Percentiles rank a stretch among this genome's conserved stretches.
These are phyloP conservation scores for Setipinna tenuifilis DNA, from an alignment of 2,797 vertebrate genomes.

Conservation along the genomic window DNA sequence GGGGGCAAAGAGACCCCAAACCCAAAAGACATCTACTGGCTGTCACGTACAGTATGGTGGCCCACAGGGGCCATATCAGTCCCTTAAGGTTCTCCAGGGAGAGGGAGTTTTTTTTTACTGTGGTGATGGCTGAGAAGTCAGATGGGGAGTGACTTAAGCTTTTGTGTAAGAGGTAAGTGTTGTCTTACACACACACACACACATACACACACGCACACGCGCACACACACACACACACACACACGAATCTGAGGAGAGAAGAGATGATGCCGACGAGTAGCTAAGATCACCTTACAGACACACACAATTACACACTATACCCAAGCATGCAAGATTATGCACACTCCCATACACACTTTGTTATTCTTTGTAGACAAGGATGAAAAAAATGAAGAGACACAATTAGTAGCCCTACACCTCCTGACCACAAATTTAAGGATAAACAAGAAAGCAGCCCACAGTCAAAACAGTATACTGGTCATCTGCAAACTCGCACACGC, in stretches of 20 bases:
- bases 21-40: neutral
- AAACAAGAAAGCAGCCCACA: neutral
- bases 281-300: neutral
- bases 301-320: neutral
- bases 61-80: neutral
- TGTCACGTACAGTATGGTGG: neutral
- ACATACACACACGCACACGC: neutral
- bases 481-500: neutral
- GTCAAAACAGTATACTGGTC: neutral
- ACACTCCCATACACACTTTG: too few species aligned
- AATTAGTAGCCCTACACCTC: too few species aligned
- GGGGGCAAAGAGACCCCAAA: neutral
- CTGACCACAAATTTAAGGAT: too few species aligned
- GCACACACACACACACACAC: constrained; percentile 12
- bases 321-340: neutral
- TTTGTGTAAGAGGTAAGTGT: neutral
- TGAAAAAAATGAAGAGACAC: too few species aligned
- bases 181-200: constrained; percentile 5
- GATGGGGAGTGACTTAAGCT: neutral
- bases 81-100: neutral
- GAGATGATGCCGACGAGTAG: neutral
- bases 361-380: too few species aligned
- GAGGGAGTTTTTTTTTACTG: neutral
- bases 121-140: neutral
- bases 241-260: neutral